Evolutionary conservation across 92 coral and sea anemone species (phyloP).

Genomic region (Nematostella vectensis): DNA sequence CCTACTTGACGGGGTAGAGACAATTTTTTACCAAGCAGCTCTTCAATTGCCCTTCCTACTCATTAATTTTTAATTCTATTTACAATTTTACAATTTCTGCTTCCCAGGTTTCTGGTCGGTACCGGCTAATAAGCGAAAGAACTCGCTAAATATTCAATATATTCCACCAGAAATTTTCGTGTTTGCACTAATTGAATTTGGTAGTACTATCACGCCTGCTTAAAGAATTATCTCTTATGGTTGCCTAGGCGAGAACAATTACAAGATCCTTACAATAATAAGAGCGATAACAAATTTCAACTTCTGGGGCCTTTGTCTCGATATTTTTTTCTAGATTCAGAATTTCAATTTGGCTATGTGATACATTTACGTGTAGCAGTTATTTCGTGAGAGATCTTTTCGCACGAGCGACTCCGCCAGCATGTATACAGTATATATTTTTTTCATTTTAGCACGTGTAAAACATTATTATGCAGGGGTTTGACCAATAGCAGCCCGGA

Average conservation of each 20-base stretch:
- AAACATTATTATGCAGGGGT: neutral
- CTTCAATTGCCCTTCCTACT: no score
- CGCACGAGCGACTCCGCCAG: neutral
- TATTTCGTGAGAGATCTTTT: no score
- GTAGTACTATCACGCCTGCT: neutral
- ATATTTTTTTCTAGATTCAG: no score
- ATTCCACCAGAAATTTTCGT: neutral
- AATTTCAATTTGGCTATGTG: no score
- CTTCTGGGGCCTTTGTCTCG: no score
- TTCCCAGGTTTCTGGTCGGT: neutral
- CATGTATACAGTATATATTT: neutral
- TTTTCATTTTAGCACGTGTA: constrained; percentile 5
- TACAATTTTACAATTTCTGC: neutral
- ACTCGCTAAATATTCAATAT: no score
- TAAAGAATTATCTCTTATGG: neutral
- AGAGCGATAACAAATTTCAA: neutral
- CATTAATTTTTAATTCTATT: no score
- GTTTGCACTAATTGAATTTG: neutral
- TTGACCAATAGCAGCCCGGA: neutral
- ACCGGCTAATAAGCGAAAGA: neutral
- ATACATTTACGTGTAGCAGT: neutral
- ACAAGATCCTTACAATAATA: neutral
- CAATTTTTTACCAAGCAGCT: no score
- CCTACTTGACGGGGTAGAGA: no score
- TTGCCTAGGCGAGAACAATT: neutral